Percentiles rank a stretch among this genome's conserved stretches.
These are phyloP conservation scores for Isoperla grammatica DNA, from an alignment of 2,888 invertebrate genomes.

Conservation along the genomic window DNA sequence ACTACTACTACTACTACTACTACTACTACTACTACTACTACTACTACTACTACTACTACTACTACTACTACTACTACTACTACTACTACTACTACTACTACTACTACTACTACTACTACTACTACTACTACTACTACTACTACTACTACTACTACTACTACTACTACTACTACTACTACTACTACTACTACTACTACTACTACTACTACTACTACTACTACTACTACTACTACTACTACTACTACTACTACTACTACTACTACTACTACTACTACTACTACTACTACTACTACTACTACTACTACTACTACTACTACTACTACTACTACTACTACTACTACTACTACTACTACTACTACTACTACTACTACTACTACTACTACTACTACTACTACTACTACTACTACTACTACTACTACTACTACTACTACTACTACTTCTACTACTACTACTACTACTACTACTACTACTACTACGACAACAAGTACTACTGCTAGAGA, in stretches of 20 bases:
- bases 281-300: conserved; percentile 1
- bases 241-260: conserved; percentile 1
- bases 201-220: neutral
- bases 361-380: conserved; percentile 3
- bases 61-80: neutral
- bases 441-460: conserved; percentile 2
- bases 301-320: conserved; percentile 1
- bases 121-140: conserved; percentile 1
- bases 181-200: conserved; percentile 5
- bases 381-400: conserved; percentile 3
- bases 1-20: conserved; percentile 1
- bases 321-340: neutral
- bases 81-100: conserved; percentile 2
- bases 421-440: conserved; percentile 2
- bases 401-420: conserved; percentile 5
- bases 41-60: neutral
- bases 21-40: neutral
- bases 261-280: neutral
- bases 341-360: neutral
- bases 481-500: neutral
- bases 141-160: neutral
- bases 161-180: conserved; percentile 1
- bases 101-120: neutral
- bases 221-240: conserved; percentile 1
- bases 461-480: too few species aligned